A percentile compares a stretch with the other conserved stretches of the same genome.
These are phyloP conservation scores for Tetrapedia diversipes DNA, from an alignment of 2,888 invertebrate species.

Conservation along the genomic window DNA sequence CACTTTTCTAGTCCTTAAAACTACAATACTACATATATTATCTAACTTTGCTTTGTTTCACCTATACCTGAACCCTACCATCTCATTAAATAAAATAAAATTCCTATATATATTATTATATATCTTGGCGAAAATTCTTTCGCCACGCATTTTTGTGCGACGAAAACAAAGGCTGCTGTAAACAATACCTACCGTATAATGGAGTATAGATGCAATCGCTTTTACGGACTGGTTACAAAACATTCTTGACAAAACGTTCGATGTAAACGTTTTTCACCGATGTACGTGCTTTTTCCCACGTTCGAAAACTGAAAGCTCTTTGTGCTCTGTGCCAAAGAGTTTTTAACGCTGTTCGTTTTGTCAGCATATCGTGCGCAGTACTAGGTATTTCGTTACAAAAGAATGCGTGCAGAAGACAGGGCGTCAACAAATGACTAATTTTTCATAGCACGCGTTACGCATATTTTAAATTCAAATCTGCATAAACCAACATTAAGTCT, in stretches of 20 bases:
- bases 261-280: conserved; percentile 16
- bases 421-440: background rate
- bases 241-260: conserved; percentile 17
- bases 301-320: conserved; percentile 45
- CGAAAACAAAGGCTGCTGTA: background rate
- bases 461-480: background rate
- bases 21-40: too few species aligned
- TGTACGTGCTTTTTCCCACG: background rate
- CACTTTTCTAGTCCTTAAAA: too few species aligned
- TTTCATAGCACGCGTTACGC: background rate
- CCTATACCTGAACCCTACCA: too few species aligned
- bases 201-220: background rate
- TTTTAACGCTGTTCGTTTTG: conserved; percentile 24
- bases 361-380: conserved; percentile 1
- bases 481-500: too few species aligned
- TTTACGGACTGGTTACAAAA: conserved; percentile 19
- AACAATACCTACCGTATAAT: conserved; percentile 3
- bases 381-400: conserved; percentile 12
- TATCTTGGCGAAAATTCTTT: too few species aligned
- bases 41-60: too few species aligned
- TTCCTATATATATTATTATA: too few species aligned
- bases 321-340: conserved; percentile 26
- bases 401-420: background rate
- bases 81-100: too few species aligned
- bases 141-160: background rate